Conservation (phyloP, 2,113 vertebrate species). For the Lutjanus erythropterus region DNA sequence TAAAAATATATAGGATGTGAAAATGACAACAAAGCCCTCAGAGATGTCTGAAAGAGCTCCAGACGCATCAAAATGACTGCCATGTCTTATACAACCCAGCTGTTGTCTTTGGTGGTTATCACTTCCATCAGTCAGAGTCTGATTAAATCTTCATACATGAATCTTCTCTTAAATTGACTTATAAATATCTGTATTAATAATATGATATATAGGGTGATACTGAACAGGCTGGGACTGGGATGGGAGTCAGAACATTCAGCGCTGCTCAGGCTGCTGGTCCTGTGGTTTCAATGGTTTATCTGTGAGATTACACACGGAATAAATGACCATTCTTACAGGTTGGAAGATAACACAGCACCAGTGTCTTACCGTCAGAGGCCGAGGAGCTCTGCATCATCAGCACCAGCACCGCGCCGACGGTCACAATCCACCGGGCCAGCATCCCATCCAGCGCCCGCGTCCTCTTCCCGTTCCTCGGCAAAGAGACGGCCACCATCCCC, state of each 20-base stretch:
- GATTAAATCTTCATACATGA: neutral
- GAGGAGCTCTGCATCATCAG: conserved; percentile 79
- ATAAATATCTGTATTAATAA: neutral
- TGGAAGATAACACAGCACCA: conserved; percentile 36
- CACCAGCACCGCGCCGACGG: conserved; percentile 76
- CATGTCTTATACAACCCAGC: neutral
- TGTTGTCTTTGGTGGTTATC: neutral
- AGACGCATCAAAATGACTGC: conserved; percentile 3
- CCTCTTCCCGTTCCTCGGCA: conserved; percentile 61
- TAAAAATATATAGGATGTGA: neutral
- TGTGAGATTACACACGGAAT: neutral
- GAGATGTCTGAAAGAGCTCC: neutral
- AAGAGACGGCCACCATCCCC: conserved; percentile 33
- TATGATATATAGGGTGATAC: neutral
- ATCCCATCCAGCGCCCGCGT: conserved; percentile 56
- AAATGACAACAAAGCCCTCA: neutral
- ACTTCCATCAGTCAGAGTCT: neutral
- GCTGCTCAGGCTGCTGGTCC: neutral
- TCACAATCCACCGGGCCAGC: conserved; percentile 73
- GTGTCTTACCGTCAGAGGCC: conserved; percentile 80
- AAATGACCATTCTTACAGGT: conserved; percentile 50
- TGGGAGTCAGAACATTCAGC: neutral
- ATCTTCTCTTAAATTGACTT: neutral
- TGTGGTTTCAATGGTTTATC: neutral
- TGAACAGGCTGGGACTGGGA: neutral